phyloP scores from a whole-genome alignment of 2,797 vertebrate species.

The Heteromormyrus szaboi region DNA sequence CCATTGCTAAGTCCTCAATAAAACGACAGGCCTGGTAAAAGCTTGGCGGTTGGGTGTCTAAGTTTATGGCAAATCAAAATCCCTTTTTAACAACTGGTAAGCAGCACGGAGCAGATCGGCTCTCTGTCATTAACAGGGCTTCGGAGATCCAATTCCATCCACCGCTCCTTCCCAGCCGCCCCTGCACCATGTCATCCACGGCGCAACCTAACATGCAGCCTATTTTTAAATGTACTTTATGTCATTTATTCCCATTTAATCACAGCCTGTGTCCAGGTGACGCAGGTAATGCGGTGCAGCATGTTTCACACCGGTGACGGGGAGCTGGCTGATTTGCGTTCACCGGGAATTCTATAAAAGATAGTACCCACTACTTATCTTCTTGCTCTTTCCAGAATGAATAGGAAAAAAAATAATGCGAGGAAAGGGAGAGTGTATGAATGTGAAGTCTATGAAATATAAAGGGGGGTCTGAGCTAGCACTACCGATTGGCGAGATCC shows the following conservation, averaged over 20 bases:
- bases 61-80: conserved; percentile 46
- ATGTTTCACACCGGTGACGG: neutral
- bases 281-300: neutral
- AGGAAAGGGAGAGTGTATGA: neutral
- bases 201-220: conserved; percentile 29
- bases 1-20: conserved; percentile 28
- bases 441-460: neutral
- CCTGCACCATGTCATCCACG: conserved; percentile 30
- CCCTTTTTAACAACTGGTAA: conserved; percentile 45
- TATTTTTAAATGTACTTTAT: conserved; percentile 26
- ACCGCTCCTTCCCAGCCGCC: conserved; percentile 21
- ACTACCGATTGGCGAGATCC: neutral
- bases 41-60: conserved; percentile 41
- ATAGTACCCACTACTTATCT: conserved; percentile 19
- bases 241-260: conserved; percentile 23
- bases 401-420: neutral
- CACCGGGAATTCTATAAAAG: conserved; percentile 19
- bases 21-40: conserved; percentile 33
- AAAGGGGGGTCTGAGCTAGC: neutral
- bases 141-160: conserved; percentile 30
- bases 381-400: conserved; percentile 8
- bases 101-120: conserved; percentile 39
- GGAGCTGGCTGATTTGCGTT: neutral
- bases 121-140: conserved; percentile 49
- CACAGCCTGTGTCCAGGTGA: conserved; percentile 13